Evolutionary conservation across 2,797 vertebrate species (phyloP).

Genomic region (Melanotaenia parkinsoni): DNA sequence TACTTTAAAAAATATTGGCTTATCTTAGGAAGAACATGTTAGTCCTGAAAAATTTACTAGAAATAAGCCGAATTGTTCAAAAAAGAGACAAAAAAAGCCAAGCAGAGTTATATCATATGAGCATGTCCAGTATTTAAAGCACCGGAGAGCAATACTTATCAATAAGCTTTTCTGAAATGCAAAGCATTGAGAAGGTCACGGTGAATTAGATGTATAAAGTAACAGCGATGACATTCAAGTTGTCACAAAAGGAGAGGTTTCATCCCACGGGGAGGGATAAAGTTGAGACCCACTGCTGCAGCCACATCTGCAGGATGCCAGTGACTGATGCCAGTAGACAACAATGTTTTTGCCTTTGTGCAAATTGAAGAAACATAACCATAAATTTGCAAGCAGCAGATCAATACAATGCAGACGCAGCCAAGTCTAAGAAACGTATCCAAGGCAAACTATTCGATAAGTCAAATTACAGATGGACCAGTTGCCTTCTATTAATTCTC

Average conservation of each 20-base stretch:
- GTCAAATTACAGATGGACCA: conserved; percentile 60
- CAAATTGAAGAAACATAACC: conserved; percentile 80
- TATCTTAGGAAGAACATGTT: conserved; percentile 8
- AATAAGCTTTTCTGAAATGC: conserved; percentile 55
- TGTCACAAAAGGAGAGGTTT: conserved; percentile 57
- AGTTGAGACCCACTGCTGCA: conserved; percentile 41
- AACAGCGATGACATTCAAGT: conserved; percentile 69
- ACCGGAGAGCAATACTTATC: conserved; percentile 41
- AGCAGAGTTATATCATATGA: conserved; percentile 36
- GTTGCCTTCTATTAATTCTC: conserved; percentile 69
- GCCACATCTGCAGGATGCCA: conserved; percentile 63
- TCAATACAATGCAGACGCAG: conserved; percentile 68
- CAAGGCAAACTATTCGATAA: conserved; percentile 75
- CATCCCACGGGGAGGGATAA: conserved; percentile 43
- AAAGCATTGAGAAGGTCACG: conserved; percentile 68
- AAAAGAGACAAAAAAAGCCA: not conserved
- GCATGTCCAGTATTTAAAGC: conserved; percentile 48
- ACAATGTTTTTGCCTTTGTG: conserved; percentile 74
- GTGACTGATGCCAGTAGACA: conserved; percentile 64
- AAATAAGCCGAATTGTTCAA: conserved; percentile 19
- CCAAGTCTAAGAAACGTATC: conserved; percentile 71
- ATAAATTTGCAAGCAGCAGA: conserved; percentile 73
- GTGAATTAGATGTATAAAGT: conserved; percentile 70
- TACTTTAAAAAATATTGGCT: conserved; percentile 15
- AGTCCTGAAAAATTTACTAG: not conserved